Percentiles rank a stretch among this genome's conserved stretches.
phyloP scores from a whole-genome alignment of 2,888 invertebrate genomes.

The Ectropis crepuscularia region DNA sequence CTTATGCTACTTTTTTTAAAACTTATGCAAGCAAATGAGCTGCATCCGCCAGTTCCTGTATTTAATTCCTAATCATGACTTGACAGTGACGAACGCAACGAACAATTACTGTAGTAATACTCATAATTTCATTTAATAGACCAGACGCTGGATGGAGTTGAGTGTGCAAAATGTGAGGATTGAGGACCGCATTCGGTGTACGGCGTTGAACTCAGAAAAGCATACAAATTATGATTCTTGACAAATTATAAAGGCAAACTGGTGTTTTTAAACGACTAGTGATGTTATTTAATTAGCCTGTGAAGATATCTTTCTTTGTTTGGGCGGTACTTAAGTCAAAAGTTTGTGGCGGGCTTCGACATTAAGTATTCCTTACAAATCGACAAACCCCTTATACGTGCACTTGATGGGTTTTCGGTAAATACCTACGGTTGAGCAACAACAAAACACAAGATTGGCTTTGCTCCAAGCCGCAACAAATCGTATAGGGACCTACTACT shows the following conservation, averaged over 20 bases:
- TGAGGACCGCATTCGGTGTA: too few species aligned
- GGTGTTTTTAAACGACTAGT: too few species aligned
- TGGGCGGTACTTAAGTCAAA: too few species aligned
- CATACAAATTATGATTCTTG: too few species aligned
- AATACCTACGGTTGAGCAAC: neutral
- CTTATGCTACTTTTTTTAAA: neutral
- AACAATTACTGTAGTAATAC: slow-evolving; percentile 16
- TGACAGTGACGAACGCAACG: slow-evolving; percentile 13
- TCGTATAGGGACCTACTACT: neutral
- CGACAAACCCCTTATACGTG: neutral
- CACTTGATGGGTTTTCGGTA: neutral
- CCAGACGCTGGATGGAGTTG: neutral
- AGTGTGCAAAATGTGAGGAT: neutral
- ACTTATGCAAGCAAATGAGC: neutral
- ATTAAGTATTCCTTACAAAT: too few species aligned
- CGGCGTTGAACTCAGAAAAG: too few species aligned
- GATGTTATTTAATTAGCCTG: too few species aligned
- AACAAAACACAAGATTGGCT: slow-evolving; percentile 9
- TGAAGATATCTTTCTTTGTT: too few species aligned
- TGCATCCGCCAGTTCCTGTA: slow-evolving; percentile 13
- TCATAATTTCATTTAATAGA: slow-evolving; percentile 7
- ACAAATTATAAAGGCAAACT: too few species aligned
- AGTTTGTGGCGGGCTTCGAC: too few species aligned
- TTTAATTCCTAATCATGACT: slow-evolving; percentile 17
- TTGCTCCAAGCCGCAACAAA: slow-evolving; percentile 5